Evolutionary conservation across 2,113 vertebrate genomes (phyloP).

Genomic region (Mystacornis crossleyi): DNA sequence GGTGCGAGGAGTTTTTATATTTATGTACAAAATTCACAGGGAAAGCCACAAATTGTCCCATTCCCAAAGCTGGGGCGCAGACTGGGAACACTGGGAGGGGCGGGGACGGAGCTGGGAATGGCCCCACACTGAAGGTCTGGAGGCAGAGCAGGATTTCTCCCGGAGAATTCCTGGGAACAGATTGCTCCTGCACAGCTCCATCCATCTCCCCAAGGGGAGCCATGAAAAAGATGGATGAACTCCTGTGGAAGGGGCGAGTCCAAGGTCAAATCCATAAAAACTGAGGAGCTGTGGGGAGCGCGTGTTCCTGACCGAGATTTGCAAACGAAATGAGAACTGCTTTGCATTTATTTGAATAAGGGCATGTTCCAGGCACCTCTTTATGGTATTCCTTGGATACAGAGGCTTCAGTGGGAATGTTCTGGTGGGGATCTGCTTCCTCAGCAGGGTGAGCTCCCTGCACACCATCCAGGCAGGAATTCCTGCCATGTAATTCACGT

Average conservation of each 20-base stretch:
- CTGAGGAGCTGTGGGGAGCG: not conserved
- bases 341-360: not conserved
- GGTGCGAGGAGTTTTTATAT: not conserved
- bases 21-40: not conserved
- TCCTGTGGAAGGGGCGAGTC: not conserved
- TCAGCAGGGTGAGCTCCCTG: not conserved
- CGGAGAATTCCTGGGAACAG: not conserved
- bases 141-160: not conserved
- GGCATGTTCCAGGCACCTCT: not conserved
- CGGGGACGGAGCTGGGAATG: not conserved
- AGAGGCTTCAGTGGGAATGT: not conserved
- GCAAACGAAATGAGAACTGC: not conserved
- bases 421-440: not conserved
- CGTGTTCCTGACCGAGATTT: not conserved
- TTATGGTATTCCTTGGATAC: not conserved
- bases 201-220: not conserved
- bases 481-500: not conserved
- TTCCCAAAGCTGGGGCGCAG: not conserved
- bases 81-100: accelerated
- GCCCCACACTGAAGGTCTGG: not conserved
- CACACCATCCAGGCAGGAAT: not conserved
- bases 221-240: not conserved
- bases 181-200: not conserved
- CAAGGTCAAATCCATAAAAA: not conserved
- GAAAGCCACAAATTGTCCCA: not conserved